These are phyloP conservation scores for Boleophthalmus pectinirostris DNA, from an alignment of 2,113 vertebrate genomes.

Conservation along the genomic window DNA sequence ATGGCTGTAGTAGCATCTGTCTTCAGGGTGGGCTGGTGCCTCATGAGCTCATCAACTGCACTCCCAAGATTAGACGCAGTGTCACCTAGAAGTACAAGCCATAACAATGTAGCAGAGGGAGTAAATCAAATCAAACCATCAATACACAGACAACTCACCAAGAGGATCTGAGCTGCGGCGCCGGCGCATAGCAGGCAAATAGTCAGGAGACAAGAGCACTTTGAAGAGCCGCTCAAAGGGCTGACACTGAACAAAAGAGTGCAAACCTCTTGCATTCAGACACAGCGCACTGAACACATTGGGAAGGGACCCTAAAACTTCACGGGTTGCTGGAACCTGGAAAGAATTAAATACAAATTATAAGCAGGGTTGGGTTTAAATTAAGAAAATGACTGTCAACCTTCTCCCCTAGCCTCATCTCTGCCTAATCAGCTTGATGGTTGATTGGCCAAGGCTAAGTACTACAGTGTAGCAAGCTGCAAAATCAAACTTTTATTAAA, in stretches of 20 bases:
- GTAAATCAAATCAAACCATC: neutral
- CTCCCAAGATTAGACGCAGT: constrained; percentile 96
- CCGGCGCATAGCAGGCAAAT: constrained; percentile 93
- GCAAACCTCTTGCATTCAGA: constrained; percentile 92
- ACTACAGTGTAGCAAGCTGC: neutral
- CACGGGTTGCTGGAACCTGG: constrained; percentile 93
- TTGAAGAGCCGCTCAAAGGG: constrained; percentile 97
- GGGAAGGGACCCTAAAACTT: constrained; percentile 93
- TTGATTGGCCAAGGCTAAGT: no score
- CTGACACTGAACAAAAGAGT: constrained; percentile 96
- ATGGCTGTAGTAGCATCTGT: constrained; percentile 95
- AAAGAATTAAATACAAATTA: constrained; percentile 20
- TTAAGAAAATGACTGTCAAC: neutral
- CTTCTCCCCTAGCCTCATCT: no score
- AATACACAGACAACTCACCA: constrained; percentile 74
- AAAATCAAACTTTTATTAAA: neutral
- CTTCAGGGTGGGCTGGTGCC: constrained; percentile 95
- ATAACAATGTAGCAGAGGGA: neutral
- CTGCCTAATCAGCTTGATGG: neutral
- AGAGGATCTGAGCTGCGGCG: constrained; percentile 93
- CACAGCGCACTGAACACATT: constrained; percentile 97
- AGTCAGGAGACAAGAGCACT: constrained; percentile 95
- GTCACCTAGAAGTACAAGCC: constrained; percentile 79
- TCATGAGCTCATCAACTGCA: constrained; percentile 96
- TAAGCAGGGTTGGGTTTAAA: neutral